Evolutionary conservation across 2,888 invertebrate genomes (phyloP).

Genomic region (Tinea semifulvella): DNA sequence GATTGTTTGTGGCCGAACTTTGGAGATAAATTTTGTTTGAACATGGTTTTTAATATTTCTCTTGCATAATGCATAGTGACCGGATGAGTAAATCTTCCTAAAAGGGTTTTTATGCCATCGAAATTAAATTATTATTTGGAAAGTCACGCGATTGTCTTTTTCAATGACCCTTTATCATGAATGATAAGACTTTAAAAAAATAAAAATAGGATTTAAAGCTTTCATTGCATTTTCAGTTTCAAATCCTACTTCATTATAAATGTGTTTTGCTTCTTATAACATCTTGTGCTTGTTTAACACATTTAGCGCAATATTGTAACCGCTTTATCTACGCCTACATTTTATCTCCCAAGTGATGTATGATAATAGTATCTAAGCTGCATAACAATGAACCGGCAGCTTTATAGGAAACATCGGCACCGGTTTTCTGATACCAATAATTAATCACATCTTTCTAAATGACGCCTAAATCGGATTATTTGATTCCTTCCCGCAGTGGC

Average conservation of each 20-base stretch:
- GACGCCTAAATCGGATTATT: constrained; percentile 39
- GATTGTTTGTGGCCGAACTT: constrained; percentile 25
- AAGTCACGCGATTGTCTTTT: constrained; percentile 39
- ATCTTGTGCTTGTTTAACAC: too few relatives aligned
- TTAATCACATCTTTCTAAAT: constrained; percentile 37
- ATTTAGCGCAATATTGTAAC: neutral
- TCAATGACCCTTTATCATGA: neutral
- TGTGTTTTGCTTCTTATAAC: too few relatives aligned
- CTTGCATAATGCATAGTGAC: constrained; percentile 29
- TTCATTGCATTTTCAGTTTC: too few relatives aligned
- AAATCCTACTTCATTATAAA: too few relatives aligned
- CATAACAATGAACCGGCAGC: constrained; percentile 8
- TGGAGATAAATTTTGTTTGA: constrained; percentile 11
- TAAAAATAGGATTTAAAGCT: too few relatives aligned
- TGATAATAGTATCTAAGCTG: constrained; percentile 1
- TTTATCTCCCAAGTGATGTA: constrained; percentile 17
- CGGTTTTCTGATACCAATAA: constrained; percentile 23
- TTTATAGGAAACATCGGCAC: neutral
- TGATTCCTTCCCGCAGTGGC: constrained; percentile 25
- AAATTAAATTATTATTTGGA: constrained; percentile 8
- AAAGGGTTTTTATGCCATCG: constrained; percentile 35
- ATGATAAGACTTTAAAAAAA: neutral
- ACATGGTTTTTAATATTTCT: constrained; percentile 38
- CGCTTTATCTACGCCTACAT: constrained; percentile 6
- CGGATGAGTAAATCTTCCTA: constrained; percentile 23